Percentiles rank a stretch among this genome's conserved stretches.
These are phyloP conservation scores for Ramazzottius varieornatus DNA, from an alignment of 2,888 invertebrate genomes.

Conservation along the genomic window DNA sequence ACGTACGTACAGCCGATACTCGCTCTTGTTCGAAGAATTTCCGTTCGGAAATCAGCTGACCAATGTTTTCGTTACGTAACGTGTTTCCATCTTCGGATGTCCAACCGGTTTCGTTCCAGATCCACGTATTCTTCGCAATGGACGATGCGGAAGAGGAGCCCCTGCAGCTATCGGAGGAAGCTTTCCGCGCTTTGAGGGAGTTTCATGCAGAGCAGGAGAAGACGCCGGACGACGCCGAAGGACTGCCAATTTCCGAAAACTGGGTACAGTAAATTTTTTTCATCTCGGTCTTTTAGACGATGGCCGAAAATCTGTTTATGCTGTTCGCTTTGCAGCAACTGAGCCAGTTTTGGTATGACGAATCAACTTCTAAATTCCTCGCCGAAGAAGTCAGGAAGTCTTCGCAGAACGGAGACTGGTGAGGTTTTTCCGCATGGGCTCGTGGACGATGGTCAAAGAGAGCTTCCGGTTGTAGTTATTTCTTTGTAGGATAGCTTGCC, in stretches of 20 bases:
- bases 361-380: slow-evolving; percentile 43
- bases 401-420: slow-evolving; percentile 30
- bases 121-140: neutral
- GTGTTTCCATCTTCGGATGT: no score
- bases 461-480: neutral
- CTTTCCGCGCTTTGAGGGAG: neutral
- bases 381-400: slow-evolving; percentile 36
- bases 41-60: no score
- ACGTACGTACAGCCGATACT: no score
- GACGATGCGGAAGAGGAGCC: neutral
- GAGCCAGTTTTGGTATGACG: slow-evolving; percentile 90
- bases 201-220: neutral
- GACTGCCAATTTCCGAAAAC: neutral
- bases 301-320: neutral
- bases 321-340: slow-evolving; percentile 42
- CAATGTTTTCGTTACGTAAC: no score
- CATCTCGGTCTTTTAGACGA: neutral
- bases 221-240: neutral
- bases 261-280: neutral
- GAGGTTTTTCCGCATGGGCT: no score
- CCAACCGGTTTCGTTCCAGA: no score
- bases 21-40: no score
- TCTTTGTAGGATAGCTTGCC: slow-evolving; percentile 36
- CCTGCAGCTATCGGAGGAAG: neutral
- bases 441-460: neutral